Evolutionary conservation across 2,888 invertebrate genomes (phyloP), one percentile per base, ranked within the genome.

Genomic region (Altica lythri): DNA sequence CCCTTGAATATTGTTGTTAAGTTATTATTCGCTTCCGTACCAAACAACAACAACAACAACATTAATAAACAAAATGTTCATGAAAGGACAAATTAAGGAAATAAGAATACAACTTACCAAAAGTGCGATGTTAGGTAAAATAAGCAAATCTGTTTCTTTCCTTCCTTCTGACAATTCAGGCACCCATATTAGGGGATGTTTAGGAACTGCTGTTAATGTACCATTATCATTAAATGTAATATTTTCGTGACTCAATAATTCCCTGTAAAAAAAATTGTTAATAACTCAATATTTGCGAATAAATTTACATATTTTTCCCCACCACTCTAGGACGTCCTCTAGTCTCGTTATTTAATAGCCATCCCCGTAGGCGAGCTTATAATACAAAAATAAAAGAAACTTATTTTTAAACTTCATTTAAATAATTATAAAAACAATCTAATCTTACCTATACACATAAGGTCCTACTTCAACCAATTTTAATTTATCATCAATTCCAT

Each of bases 371-470:
- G n/a, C n/a, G n/a, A n/a, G n/a, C n/a, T n/a, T n/a, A n/a, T n/a
- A n/a, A n/a, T n/a, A n/a, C n/a, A n/a, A n/a, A n/a, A n/a, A n/a
- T n/a, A n/a, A n/a, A n/a, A n/a, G n/a, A n/a, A n/a, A n/a, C n/a
- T n/a, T n/a, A n/a, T n/a, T n/a, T n/a, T n/a, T n/a, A n/a, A n/a
- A n/a, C n/a, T n/a, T n/a, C n/a, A n/a, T n/a, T n/a, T n/a, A n/a
- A n/a, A n/a, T n/a, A n/a, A n/a, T n/a, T n/a, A 16, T 35, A 57
- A 17, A 44, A 53, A 12, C 14, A 43, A 10, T 32, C 9, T n/a
- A n/a, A n/a, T n/a, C 82, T 81, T 77, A 95, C 95, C 85, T 89
- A 77, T 95, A 95, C 0, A 92, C 89, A 72, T 90, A 93, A 0
- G 93, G 94, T 0, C 94, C 94, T 6, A 91, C 83, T 79, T 94